phyloP scores from a whole-genome alignment of 2,113 vertebrate genomes.

The Poicephalus gulielmi region DNA sequence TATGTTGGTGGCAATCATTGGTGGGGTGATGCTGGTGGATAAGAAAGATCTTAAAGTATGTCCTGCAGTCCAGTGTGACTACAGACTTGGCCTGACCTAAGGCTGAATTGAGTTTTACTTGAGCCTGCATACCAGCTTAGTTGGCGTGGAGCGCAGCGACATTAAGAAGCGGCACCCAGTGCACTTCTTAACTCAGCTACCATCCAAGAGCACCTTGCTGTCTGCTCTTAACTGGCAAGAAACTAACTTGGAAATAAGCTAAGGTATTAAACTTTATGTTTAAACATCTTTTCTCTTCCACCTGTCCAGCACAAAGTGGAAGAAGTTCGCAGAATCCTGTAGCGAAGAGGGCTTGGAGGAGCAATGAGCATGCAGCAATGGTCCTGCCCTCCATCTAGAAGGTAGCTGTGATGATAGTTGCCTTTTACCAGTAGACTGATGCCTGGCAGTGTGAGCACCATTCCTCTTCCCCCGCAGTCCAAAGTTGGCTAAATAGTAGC shows the following conservation, averaged over 20 bases:
- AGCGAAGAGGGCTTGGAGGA: background rate
- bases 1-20: background rate
- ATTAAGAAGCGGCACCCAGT: background rate
- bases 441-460: background rate
- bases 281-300: background rate
- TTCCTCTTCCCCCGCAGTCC: background rate
- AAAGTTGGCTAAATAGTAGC: background rate
- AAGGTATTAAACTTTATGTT: background rate
- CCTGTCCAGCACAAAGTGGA: background rate
- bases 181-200: background rate
- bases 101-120: background rate
- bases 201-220: background rate
- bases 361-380: accelerated
- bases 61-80: background rate
- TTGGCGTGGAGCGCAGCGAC: background rate
- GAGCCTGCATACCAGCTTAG: background rate
- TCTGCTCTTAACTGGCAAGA: background rate
- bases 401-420: background rate
- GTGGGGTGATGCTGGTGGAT: background rate
- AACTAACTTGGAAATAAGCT: background rate
- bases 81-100: background rate
- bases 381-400: background rate
- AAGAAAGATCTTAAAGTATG: background rate
- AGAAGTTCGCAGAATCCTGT: background rate
- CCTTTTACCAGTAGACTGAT: background rate